phyloP scores from a whole-genome alignment of 2,113 vertebrate genomes.

The Gambusia holbrooki region DNA sequence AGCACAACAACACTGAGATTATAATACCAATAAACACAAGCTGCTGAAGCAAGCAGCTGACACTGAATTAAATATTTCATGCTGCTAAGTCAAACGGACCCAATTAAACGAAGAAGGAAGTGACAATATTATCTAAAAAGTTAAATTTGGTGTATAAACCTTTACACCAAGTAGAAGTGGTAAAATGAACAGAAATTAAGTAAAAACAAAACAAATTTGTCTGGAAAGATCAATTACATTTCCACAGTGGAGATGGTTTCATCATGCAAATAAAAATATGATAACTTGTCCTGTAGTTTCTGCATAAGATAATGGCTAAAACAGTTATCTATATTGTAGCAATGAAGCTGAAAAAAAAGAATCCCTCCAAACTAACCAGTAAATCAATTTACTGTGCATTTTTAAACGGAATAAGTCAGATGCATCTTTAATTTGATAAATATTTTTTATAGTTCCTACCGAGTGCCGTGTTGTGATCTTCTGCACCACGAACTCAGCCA shows the following conservation, averaged over 20 bases:
- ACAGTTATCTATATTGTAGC: too few relatives aligned
- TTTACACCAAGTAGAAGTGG: not conserved
- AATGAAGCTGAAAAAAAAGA: too few relatives aligned
- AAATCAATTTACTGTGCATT: too few relatives aligned
- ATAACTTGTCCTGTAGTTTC: too few relatives aligned
- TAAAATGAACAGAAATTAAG: not conserved
- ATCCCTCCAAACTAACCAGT: not conserved
- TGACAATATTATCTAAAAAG: not conserved
- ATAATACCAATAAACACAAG: not conserved
- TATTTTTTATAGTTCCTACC: constrained; percentile 79
- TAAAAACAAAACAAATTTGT: not conserved
- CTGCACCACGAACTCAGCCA: constrained; percentile 97
- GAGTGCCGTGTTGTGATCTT: constrained; percentile 92
- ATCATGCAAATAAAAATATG: too few relatives aligned
- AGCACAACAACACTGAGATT: not conserved
- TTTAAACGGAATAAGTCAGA: not conserved
- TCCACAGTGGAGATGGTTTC: too few relatives aligned
- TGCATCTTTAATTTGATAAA: not conserved
- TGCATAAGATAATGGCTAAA: too few relatives aligned
- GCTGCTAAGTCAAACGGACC: not conserved
- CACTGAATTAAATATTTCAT: not conserved
- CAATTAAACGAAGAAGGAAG: not conserved
- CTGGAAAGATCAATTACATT: too few relatives aligned
- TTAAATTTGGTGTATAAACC: not conserved
- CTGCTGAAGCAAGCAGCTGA: not conserved